Evolutionary conservation across 2,113 vertebrate species (phyloP), one percentile per base, ranked within the genome.

Genomic region (Macaca mulatta): DNA sequence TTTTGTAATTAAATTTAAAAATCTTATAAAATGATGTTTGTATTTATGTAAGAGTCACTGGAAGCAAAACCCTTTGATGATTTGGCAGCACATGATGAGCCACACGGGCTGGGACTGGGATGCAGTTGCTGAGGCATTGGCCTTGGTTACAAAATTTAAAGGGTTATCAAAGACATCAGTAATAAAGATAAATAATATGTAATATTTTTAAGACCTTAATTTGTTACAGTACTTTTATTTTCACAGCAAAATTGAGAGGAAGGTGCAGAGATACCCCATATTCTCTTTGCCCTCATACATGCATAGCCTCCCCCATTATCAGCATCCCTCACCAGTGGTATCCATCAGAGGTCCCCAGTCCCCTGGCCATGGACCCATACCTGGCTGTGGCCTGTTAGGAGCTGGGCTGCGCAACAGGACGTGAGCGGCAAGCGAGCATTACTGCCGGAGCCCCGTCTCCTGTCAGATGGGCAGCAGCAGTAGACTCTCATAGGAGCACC

Each of bases 1-100:
- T 92, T 86, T 75, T 96, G 38, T 67, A 38, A 75, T 92, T 50
- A 67, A 75, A 88, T 75, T 88, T 45, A 14, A 92, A 92, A 75
- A 75, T 32, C 23, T 55, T 88, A 17, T 75, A 75, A 96, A 88
- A 74, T 61, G 61, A 55, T 75, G n/a, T 64, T 80, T 7, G 5
- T 40, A 43, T 81, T 80, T 75, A 64, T 8, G 10, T 38, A 75
- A 9, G 18, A 59, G 13, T 32, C 16, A 12, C 80, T 81, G 81
- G n/a, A 52, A 43, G 67, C 74, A 91, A 80, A 91, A 59, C n/a
- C 77, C 23, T 72, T 48, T 30, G 32, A 89, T 3, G 67, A 64
- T 90, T 30, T 45, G 48, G 57, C 30, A 84, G 30, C 45, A 45
- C 3, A 2, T 17, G 5, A 12, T 82, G 35, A 81, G 30, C 25